Conservation (phyloP, 2,888 invertebrate species). For the Spodoptera littoralis region DNA sequence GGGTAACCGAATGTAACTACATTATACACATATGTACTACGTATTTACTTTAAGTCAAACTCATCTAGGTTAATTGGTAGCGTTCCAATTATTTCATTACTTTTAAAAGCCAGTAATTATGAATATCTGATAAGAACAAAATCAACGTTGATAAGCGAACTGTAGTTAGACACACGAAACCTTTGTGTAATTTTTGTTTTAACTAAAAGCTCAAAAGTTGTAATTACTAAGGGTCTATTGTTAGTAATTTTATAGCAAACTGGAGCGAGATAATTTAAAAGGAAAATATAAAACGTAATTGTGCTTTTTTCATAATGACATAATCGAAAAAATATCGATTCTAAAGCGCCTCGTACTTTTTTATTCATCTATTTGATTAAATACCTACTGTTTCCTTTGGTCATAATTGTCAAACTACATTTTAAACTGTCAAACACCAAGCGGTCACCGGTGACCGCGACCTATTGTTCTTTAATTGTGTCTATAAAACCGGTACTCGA, state of each 20-base stretch:
- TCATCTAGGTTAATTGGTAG: slow-evolving; percentile 54
- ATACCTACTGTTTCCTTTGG: no score
- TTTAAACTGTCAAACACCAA: no score
- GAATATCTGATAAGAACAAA: slow-evolving; percentile 58
- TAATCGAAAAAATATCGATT: no score
- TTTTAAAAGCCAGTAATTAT: slow-evolving; percentile 63
- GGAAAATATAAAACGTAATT: background rate
- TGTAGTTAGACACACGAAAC: slow-evolving; percentile 62
- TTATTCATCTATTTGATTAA: no score
- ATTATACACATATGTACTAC: slow-evolving; percentile 5
- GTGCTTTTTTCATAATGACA: background rate
- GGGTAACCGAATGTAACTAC: slow-evolving; percentile 1
- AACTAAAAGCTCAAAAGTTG: slow-evolving; percentile 25
- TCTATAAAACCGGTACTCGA: no score
- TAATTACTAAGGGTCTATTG: slow-evolving; percentile 36
- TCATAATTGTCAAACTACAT: no score
- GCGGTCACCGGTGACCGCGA: no score
- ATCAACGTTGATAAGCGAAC: slow-evolving; percentile 59
- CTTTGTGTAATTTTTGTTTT: slow-evolving; percentile 44
- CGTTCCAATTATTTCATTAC: slow-evolving; percentile 51
- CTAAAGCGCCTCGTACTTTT: no score
- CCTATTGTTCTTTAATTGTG: no score
- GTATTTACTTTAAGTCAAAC: slow-evolving; percentile 34
- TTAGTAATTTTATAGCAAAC: slow-evolving; percentile 20
- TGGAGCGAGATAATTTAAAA: background rate